These are phyloP conservation scores for Enteromius radiatus DNA, from an alignment of 2,797 vertebrate species.

Conservation along the genomic window DNA sequence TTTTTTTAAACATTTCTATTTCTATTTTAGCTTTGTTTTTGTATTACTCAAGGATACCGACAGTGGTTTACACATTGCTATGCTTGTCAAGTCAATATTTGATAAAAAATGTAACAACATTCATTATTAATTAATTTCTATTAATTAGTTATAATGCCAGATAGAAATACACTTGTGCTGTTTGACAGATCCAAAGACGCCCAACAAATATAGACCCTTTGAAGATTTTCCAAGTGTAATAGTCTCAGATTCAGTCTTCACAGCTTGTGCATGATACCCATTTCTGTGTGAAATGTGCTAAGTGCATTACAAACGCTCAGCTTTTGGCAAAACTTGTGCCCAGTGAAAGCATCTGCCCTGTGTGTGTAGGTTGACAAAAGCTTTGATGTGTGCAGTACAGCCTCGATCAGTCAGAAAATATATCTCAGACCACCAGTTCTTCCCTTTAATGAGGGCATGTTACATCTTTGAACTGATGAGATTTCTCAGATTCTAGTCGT, in stretches of 20 bases:
- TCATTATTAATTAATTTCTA: neutral
- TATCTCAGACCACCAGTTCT: conserved; percentile 42
- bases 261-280: conserved; percentile 38
- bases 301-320: conserved; percentile 37
- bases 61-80: neutral
- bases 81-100: neutral
- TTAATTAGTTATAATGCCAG: neutral
- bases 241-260: conserved; percentile 28
- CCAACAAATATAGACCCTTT: conserved; percentile 25
- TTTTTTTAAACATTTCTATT: neutral
- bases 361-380: conserved; percentile 16
- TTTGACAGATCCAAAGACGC: conserved; percentile 26
- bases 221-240: conserved; percentile 49
- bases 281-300: conserved; percentile 38
- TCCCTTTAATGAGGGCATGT: conserved; percentile 49
- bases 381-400: conserved; percentile 63
- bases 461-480: conserved; percentile 55
- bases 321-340: conserved; percentile 29
- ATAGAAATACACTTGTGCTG: neutral
- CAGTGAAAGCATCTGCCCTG: conserved; percentile 24
- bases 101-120: neutral
- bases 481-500: conserved; percentile 41
- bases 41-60: neutral
- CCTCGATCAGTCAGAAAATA: conserved; percentile 56
- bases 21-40: neutral